These are phyloP conservation scores for Leucopsar rothschildi DNA, from an alignment of 2,113 vertebrate genomes.

Conservation along the genomic window DNA sequence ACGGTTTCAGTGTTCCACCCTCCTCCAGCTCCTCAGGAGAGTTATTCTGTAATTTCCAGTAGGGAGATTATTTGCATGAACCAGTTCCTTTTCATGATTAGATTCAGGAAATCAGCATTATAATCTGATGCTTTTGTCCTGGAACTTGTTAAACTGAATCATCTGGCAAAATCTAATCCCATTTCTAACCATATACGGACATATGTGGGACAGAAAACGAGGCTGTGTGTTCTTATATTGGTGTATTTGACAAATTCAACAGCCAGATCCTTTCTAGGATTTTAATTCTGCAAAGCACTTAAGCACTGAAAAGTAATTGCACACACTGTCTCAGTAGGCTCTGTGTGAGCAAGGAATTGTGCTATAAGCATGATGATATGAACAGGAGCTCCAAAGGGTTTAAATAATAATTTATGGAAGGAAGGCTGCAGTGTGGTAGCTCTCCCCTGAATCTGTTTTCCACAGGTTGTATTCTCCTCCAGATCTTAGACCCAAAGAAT, in stretches of 20 bases:
- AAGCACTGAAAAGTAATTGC: background rate
- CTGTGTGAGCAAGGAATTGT: background rate
- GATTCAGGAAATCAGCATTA: slow-evolving; percentile 46
- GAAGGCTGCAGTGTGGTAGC: background rate
- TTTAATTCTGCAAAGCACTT: background rate
- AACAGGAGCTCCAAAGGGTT: background rate
- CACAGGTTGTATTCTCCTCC: background rate
- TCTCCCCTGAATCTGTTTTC: background rate
- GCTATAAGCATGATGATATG: background rate
- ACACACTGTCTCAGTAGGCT: background rate
- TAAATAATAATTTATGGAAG: background rate
- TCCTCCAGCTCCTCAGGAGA: slow-evolving; percentile 32
- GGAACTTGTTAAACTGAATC: slow-evolving; percentile 56
- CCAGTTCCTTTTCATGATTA: slow-evolving; percentile 57
- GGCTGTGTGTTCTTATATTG: background rate
- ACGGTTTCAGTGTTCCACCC: background rate
- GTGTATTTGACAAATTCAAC: background rate
- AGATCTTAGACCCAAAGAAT: background rate
- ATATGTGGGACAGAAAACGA: background rate
- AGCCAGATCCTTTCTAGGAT: background rate
- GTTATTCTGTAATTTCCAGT: slow-evolving; percentile 72
- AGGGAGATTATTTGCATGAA: slow-evolving; percentile 68
- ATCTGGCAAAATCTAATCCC: slow-evolving; percentile 11
- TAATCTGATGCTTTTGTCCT: slow-evolving; percentile 46
- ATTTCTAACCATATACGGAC: slow-evolving; percentile 38